Percentiles rank a stretch among this genome's conserved stretches.
Conservation (phyloP, 2,888 invertebrate genomes). For the Metellina segmentata region DNA sequence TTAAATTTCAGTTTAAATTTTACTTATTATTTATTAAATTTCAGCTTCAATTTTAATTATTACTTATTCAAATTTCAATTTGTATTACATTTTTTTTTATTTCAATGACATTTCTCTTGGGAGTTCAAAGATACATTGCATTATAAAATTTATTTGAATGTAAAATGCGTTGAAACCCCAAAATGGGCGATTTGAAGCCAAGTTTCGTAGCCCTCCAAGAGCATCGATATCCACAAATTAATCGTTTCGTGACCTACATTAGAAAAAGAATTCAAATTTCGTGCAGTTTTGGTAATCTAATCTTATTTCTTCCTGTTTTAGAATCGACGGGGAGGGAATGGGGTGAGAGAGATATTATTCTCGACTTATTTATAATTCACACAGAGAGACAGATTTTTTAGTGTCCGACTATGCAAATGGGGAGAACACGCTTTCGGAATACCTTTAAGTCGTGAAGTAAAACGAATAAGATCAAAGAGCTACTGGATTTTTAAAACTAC, state of each 20-base stretch:
- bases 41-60: no score
- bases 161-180: no score
- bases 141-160: no score
- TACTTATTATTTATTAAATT: no score
- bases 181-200: constrained; percentile 17
- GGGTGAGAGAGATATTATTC: neutral
- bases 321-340: constrained; percentile 3
- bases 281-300: constrained; percentile 72
- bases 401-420: constrained; percentile 51
- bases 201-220: neutral
- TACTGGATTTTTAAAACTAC: no score
- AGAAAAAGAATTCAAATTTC: constrained; percentile 67
- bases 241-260: constrained; percentile 73
- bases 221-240: constrained; percentile 68
- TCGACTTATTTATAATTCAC: constrained; percentile 54
- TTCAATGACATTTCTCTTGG: no score
- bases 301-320: constrained; percentile 67
- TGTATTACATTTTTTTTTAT: no score
- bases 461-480: neutral
- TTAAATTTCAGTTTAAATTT: no score
- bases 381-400: constrained; percentile 48
- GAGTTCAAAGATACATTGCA: no score
- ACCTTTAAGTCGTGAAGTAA: neutral
- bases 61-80: no score
- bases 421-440: constrained; percentile 23